phyloP scores from a whole-genome alignment of 2,797 vertebrate genomes.

The Mormyrus proboscirostris region DNA sequence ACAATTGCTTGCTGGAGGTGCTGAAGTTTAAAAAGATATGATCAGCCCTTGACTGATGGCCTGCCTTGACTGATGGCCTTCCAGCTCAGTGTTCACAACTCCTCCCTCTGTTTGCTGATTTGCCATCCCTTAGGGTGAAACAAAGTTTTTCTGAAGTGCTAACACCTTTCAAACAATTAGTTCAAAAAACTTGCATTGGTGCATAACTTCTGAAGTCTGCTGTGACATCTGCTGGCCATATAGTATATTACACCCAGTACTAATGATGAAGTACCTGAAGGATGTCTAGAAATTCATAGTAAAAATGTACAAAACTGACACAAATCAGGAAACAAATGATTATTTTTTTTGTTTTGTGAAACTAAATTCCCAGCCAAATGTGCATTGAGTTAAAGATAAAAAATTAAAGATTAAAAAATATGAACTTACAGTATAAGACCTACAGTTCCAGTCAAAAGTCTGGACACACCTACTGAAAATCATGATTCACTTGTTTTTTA shows the following conservation, averaged over 20 bases:
- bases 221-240: neutral
- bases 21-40: too few species aligned
- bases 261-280: neutral
- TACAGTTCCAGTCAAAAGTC: neutral
- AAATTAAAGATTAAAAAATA: neutral
- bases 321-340: neutral
- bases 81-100: too few species aligned
- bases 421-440: neutral
- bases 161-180: neutral
- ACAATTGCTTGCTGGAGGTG: too few species aligned
- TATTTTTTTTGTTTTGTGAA: neutral
- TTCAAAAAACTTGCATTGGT: neutral
- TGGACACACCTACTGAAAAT: neutral
- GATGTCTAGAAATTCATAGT: neutral
- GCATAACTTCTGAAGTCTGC: neutral
- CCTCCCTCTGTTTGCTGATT: too few species aligned
- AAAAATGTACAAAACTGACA: neutral
- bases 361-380: neutral
- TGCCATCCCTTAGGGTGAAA: neutral
- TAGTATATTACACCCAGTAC: neutral
- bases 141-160: neutral
- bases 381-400: neutral
- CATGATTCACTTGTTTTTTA: neutral
- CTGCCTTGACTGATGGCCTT: too few species aligned
- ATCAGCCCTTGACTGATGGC: too few species aligned